Conservation (phyloP, 2,888 invertebrate species). For the Cryptophagus acutangulus region DNA sequence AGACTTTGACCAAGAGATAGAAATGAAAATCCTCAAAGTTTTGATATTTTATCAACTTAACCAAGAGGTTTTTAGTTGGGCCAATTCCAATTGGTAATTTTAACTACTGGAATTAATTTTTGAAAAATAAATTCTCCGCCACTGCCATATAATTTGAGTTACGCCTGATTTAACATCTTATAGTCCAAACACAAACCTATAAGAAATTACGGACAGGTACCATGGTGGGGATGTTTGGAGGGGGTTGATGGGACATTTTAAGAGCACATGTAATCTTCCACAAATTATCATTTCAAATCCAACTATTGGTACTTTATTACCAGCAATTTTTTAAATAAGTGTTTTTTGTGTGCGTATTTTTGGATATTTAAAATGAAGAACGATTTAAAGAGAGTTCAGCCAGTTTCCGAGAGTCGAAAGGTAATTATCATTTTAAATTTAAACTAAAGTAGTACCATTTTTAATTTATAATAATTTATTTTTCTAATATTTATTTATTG, state of each 20-base stretch:
- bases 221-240: conserved; percentile 19
- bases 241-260: conserved; percentile 21
- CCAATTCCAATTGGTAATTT: too few relatives aligned
- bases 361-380: not conserved
- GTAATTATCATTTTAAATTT: conserved; percentile 24
- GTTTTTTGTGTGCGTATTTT: too few relatives aligned
- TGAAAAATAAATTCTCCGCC: too few relatives aligned
- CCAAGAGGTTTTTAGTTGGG: too few relatives aligned
- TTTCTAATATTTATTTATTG: too few relatives aligned
- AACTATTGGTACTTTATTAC: too few relatives aligned
- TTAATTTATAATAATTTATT: conserved; percentile 7
- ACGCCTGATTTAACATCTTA: conserved; percentile 4
- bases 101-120: too few relatives aligned
- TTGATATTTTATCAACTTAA: too few relatives aligned
- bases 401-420: conserved; percentile 42
- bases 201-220: conserved; percentile 24
- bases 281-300: conserved; percentile 1
- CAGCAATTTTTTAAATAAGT: too few relatives aligned
- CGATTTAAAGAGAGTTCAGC: conserved; percentile 7
- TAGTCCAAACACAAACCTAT: conserved; percentile 4
- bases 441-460: not conserved
- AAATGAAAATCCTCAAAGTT: too few relatives aligned
- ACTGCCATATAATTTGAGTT: not conserved
- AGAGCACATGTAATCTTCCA: conserved; percentile 12
- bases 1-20: too few relatives aligned